These are phyloP conservation scores for Maniola hyperantus DNA, from an alignment of 2,888 invertebrate genomes.

Conservation along the genomic window DNA sequence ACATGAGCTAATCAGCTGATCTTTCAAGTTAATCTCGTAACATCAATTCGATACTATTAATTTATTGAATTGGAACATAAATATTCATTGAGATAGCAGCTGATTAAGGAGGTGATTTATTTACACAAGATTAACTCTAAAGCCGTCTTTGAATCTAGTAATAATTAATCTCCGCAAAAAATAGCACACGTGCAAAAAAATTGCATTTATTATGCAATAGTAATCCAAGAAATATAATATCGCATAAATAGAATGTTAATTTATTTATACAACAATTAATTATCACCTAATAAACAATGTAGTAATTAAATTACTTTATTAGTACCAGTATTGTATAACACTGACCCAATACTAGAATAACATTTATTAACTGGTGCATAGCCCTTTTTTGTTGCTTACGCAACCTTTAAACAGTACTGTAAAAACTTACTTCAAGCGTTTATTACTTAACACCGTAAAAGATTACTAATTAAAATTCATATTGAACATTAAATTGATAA, in stretches of 20 bases:
- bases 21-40: background rate
- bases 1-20: background rate
- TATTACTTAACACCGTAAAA: background rate
- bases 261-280: conserved; percentile 9
- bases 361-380: conserved; percentile 25
- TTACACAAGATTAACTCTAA: background rate
- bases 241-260: background rate
- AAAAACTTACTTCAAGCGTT: conserved; percentile 6
- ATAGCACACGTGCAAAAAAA: background rate
- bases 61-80: background rate
- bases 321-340: conserved; percentile 20
- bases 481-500: background rate
- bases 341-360: conserved; percentile 26
- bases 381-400: conserved; percentile 17
- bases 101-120: conserved; percentile 6
- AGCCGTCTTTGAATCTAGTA: background rate
- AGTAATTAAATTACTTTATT: conserved; percentile 5
- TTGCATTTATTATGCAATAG: conserved; percentile 15
- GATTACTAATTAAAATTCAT: conserved; percentile 9
- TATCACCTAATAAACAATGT: conserved; percentile 10
- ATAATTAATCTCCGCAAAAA: conserved; percentile 9
- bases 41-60: background rate
- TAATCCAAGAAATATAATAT: background rate
- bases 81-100: conserved; percentile 3
- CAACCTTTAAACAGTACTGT: conserved; percentile 13